Percentiles rank a stretch among this genome's conserved stretches.
phyloP scores from a whole-genome alignment of 2,888 invertebrate genomes.

The Patella depressa region DNA sequence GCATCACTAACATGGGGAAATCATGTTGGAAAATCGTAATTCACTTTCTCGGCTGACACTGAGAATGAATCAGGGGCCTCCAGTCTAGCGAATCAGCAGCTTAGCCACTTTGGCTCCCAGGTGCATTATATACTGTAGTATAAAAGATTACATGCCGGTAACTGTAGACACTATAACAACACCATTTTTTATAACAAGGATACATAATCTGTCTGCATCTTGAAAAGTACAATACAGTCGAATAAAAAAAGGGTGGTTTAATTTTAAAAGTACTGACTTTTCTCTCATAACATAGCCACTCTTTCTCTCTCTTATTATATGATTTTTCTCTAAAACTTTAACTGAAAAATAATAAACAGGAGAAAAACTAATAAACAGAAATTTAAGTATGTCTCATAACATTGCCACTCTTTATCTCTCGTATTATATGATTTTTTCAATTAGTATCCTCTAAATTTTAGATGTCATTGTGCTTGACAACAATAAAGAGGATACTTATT shows the following conservation, averaged over 20 bases:
- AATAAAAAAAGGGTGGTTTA: constrained; percentile 87
- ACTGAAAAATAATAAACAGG: constrained; percentile 76
- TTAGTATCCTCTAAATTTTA: no score
- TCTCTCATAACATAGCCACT: constrained; percentile 93
- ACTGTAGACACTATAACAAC: background rate
- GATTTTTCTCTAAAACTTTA: constrained; percentile 96
- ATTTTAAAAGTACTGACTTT: constrained; percentile 91
- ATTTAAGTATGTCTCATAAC: no score
- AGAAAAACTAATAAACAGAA: background rate
- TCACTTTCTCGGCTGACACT: no score
- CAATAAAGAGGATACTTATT: no score
- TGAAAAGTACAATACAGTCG: constrained; percentile 97
- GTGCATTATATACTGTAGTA: background rate
- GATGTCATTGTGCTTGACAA: no score
- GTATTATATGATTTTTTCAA: no score
- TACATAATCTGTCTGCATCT: constrained; percentile 88
- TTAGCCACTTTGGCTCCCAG: no score
- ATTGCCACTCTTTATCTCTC: background rate
- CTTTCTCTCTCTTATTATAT: constrained; percentile 94
- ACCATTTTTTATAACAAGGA: constrained; percentile 64
- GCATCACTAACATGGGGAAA: no score
- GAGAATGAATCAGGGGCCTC: no score
- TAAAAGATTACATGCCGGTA: background rate
- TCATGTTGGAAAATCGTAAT: no score
- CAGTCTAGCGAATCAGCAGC: no score